phyloP scores from a whole-genome alignment of 2,888 invertebrate species.

The Rhagophthalmus giganteus region DNA sequence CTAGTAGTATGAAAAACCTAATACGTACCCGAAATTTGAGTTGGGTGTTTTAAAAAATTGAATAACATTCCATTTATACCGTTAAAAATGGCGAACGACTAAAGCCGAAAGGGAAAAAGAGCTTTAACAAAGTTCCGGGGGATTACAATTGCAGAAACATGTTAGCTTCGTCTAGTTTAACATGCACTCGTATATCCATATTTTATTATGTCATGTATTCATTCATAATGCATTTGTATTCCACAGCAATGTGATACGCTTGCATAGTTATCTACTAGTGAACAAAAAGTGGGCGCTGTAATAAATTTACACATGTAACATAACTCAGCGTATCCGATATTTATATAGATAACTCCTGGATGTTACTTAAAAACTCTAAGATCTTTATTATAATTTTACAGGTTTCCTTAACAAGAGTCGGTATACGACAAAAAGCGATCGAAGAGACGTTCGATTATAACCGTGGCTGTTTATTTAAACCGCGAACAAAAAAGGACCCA shows the following conservation, averaged over 20 bases:
- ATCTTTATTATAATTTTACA: slow-evolving; percentile 51
- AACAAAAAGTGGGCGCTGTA: slow-evolving; percentile 42
- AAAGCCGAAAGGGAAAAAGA: not conserved
- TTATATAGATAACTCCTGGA: slow-evolving; percentile 32
- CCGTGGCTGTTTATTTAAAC: slow-evolving; percentile 44
- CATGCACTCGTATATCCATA: slow-evolving; percentile 31
- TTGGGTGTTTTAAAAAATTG: not conserved
- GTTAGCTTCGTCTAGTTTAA: slow-evolving; percentile 17
- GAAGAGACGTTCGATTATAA: slow-evolving; percentile 37
- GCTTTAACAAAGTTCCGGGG: slow-evolving; percentile 15
- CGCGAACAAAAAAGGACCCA: slow-evolving; percentile 45
- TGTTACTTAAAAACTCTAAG: slow-evolving; percentile 43
- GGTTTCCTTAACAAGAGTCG: slow-evolving; percentile 45
- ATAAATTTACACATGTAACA: slow-evolving; percentile 47
- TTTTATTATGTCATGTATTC: slow-evolving; percentile 38
- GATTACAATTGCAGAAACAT: slow-evolving; percentile 16
- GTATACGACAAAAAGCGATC: slow-evolving; percentile 28
- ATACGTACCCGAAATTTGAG: too few relatives aligned
- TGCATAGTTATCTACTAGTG: slow-evolving; percentile 40
- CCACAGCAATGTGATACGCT: slow-evolving; percentile 37
- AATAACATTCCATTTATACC: not conserved
- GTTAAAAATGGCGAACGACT: not conserved
- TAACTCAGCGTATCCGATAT: slow-evolving; percentile 44
- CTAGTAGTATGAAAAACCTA: too few relatives aligned
- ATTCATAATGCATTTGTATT: slow-evolving; percentile 42